phyloP scores from a whole-genome alignment of 2,888 invertebrate species.

The Polietes domitor region DNA sequence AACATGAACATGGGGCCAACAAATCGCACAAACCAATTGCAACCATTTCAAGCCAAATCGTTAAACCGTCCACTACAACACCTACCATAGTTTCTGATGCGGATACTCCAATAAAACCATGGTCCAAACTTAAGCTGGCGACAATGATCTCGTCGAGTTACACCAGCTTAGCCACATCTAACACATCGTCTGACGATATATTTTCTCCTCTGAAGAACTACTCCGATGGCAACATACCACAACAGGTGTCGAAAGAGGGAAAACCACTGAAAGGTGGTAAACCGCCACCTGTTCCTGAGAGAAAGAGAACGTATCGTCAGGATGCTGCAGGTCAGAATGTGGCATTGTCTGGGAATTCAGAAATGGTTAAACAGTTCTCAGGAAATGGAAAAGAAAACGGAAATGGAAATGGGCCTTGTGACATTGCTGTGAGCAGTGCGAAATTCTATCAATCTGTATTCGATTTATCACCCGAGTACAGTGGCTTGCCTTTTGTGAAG shows the following conservation, averaged over 20 bases:
- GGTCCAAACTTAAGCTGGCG: constrained; percentile 90
- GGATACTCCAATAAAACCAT: constrained; percentile 83
- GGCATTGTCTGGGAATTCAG: not conserved
- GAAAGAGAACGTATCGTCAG: not conserved
- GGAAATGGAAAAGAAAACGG: not conserved
- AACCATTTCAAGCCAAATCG: constrained; percentile 73
- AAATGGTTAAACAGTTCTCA: constrained; percentile 38
- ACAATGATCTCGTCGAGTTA: constrained; percentile 80
- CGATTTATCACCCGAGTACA: constrained; percentile 93
- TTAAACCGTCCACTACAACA: constrained; percentile 71
- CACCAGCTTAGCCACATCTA: constrained; percentile 75
- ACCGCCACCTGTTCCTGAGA: not conserved
- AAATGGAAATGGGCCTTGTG: constrained; percentile 19
- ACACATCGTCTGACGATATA: constrained; percentile 75
- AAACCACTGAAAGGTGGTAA: not conserved
- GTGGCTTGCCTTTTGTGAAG: constrained; percentile 92
- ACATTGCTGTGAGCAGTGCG: constrained; percentile 66
- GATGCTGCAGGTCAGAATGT: not conserved
- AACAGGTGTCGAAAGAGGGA: constrained; percentile 65
- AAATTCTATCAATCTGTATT: constrained; percentile 92
- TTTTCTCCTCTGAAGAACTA: constrained; percentile 73
- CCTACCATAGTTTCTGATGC: constrained; percentile 73
- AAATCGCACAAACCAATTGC: constrained; percentile 75
- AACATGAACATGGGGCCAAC: constrained; percentile 69
- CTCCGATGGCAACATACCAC: constrained; percentile 75